Evolutionary conservation across 2,113 vertebrate species (phyloP), one percentile per base, ranked within the genome.

Genomic region (Hepsetus odoe): DNA sequence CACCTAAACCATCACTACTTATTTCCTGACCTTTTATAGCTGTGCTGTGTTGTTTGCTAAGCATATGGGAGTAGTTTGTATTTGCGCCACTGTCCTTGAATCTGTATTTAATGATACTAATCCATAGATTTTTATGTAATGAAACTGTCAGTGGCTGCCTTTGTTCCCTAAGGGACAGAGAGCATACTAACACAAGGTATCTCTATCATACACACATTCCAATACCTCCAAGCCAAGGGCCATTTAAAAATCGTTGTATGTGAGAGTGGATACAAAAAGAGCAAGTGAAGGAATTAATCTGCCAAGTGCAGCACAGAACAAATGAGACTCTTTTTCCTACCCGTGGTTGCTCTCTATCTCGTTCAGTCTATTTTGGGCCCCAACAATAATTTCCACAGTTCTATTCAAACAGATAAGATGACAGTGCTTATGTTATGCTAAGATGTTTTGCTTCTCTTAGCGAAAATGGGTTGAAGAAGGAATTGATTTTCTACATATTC

Each of bases 1-100:
- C n/a, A n/a, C n/a, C n/a, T n/a, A n/a, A n/a, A n/a, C n/a, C n/a
- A n/a, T n/a, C n/a, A n/a, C n/a, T n/a, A n/a, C n/a, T n/a, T n/a
- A n/a, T n/a, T n/a, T n/a, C n/a, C n/a, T n/a, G n/a, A n/a, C n/a
- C n/a, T n/a, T n/a, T n/a, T n/a, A n/a, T n/a, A n/a, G n/a, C n/a
- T n/a, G n/a, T n/a, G n/a, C n/a, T n/a, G 68, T 71, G 64, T 68
- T 71, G 76, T 40, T 46, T 61, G 38, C 44, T 59, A 22, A 61
- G 53, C 22, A 42, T 61, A 51, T 26, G 30, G 46, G 9, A 13
- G 9, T 46, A 64, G 32, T 5, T 28, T 65, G 51, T 18, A 32
- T 42, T 70, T 38, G 61, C 51, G 55, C 6, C 53, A 35, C 28
- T 74, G 62, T 71, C 66, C n/a, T n/a, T n/a, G n/a, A n/a, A n/a